phyloP scores from a whole-genome alignment of 2,888 invertebrate species.

The Calephelis perditalis region DNA sequence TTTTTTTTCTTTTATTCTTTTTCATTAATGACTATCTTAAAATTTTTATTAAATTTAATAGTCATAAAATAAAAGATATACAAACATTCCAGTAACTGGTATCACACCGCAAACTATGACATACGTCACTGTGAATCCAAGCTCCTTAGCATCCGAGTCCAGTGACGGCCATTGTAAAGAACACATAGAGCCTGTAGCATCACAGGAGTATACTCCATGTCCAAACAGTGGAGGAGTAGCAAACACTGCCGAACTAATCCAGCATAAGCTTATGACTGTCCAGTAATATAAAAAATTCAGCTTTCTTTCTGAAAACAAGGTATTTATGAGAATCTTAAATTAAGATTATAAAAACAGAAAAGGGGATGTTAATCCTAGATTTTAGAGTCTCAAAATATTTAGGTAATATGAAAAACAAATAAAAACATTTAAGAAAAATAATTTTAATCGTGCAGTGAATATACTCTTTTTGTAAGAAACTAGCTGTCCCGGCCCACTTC shows the following conservation, averaged over 20 bases:
- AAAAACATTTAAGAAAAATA: too few relatives aligned
- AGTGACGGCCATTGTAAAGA: conserved; percentile 65
- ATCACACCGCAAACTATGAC: conserved; percentile 58
- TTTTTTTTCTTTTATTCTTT: too few relatives aligned
- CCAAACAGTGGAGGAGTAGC: conserved; percentile 70
- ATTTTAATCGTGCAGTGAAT: too few relatives aligned
- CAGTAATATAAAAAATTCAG: conserved; percentile 63
- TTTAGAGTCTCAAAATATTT: too few relatives aligned
- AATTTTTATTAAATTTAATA: not conserved
- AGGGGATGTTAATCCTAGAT: too few relatives aligned
- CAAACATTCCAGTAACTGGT: conserved; percentile 69
- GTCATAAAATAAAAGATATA: conserved; percentile 18
- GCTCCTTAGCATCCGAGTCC: conserved; percentile 53
- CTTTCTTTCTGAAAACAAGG: conserved; percentile 53
- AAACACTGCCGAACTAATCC: conserved; percentile 58
- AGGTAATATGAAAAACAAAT: too few relatives aligned
- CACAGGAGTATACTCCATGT: conserved; percentile 71
- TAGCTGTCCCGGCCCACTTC: too few relatives aligned
- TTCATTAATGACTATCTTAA: too few relatives aligned
- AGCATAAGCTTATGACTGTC: conserved; percentile 59
- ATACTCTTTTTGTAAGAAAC: too few relatives aligned
- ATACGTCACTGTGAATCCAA: conserved; percentile 65
- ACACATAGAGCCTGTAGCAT: conserved; percentile 67
- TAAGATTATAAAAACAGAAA: too few relatives aligned
- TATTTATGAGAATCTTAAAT: too few relatives aligned